A percentile compares a stretch with the other conserved stretches of the same genome.
Conservation (phyloP, 1,140 invertebrate species). For the Eupristina koningsbergeri region DNA sequence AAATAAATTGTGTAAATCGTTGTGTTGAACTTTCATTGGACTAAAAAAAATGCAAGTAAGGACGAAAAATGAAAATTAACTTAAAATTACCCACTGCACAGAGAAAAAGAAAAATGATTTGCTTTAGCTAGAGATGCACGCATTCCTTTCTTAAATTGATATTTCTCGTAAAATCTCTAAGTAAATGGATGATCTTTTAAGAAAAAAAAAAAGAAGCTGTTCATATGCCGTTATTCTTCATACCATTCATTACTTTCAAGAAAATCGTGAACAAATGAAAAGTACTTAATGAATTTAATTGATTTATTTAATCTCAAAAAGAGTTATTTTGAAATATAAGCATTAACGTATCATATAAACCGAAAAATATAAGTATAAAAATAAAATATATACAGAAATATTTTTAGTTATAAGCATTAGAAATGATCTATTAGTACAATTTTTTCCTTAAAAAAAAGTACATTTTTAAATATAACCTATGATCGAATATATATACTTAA, state of each 20-base stretch:
- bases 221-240: background rate
- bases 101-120: background rate
- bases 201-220: background rate
- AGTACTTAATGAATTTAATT: background rate
- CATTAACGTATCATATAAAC: background rate
- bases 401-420: no score
- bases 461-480: no score
- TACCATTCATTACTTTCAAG: background rate
- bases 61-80: slow-evolving; percentile 10
- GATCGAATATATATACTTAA: no score
- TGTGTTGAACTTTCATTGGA: background rate
- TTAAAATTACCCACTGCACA: background rate
- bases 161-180: slow-evolving; percentile 3
- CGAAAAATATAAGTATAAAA: no score
- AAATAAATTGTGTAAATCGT: background rate
- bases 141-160: slow-evolving; percentile 27
- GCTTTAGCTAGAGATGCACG: background rate
- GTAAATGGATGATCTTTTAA: background rate
- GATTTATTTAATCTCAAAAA: background rate
- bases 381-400: no score
- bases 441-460: no score
- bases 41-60: background rate
- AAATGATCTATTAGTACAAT: no score
- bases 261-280: background rate
- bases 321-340: background rate